phyloP scores from a whole-genome alignment of 2,797 vertebrate species.

The Pseudochromis fuscus region DNA sequence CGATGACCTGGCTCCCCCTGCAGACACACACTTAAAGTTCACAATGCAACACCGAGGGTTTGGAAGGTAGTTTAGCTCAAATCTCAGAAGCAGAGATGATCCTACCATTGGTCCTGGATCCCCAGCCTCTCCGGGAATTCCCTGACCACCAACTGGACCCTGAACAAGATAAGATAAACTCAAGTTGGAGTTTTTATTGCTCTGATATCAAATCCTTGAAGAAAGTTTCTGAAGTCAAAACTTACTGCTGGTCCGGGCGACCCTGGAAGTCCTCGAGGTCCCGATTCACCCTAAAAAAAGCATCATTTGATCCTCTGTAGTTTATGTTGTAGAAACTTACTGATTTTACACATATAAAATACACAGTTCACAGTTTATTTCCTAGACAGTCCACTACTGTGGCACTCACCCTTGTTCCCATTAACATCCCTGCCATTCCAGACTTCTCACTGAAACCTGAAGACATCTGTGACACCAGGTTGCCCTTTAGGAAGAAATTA shows the following conservation, averaged over 20 bases:
- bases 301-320: constrained; percentile 18
- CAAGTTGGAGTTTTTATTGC: neutral
- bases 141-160: constrained; percentile 90
- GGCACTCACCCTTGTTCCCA: constrained; percentile 88
- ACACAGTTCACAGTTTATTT: too few relatives aligned
- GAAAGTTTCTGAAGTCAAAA: neutral
- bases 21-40: neutral
- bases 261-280: constrained; percentile 92
- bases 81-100: neutral
- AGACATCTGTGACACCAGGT: constrained; percentile 90
- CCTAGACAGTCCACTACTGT: rapidly evolving
- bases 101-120: constrained; percentile 83
- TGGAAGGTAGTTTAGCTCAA: neutral
- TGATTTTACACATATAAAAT: neutral
- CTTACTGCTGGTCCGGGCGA: constrained; percentile 87
- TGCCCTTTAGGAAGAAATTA: constrained; percentile 71
- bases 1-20: constrained; percentile 91
- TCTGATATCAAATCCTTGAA: neutral
- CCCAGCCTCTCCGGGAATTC: constrained; percentile 91
- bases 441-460: constrained; percentile 92
- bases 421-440: constrained; percentile 85
- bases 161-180: constrained; percentile 73
- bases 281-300: constrained; percentile 90
- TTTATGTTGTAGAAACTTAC: neutral
- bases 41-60: neutral